Percentiles rank a stretch among this genome's conserved stretches.
phyloP scores from a whole-genome alignment of 2,113 vertebrate species.

The Recurvirostra avosetta region DNA sequence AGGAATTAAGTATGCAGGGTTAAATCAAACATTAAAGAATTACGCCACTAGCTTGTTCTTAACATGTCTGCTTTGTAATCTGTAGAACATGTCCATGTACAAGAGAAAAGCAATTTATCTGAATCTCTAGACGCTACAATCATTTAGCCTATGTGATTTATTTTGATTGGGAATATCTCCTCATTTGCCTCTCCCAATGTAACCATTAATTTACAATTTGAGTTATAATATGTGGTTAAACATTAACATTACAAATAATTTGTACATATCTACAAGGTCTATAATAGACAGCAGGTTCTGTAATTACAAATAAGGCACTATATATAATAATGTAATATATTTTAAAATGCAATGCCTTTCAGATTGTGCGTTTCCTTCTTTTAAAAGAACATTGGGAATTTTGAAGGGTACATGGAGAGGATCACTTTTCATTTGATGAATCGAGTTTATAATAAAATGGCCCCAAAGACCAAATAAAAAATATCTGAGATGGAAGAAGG shows the following conservation, averaged over 20 bases:
- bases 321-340: not conserved
- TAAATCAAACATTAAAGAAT: not conserved
- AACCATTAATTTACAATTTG: not conserved
- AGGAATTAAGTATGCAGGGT: not conserved
- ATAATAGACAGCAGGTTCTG: not conserved
- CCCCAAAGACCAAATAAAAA: constrained; percentile 13
- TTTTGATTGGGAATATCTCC: not conserved
- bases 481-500: constrained; percentile 8
- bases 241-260: not conserved
- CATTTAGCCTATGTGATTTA: not conserved
- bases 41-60: not conserved
- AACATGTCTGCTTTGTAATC: not conserved
- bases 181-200: not conserved
- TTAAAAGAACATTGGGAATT: not conserved
- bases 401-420: not conserved
- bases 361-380: not conserved
- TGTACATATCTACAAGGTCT: not conserved
- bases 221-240: not conserved
- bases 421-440: constrained; percentile 27
- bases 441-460: constrained; percentile 9
- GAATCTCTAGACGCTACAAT: not conserved
- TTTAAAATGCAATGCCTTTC: not conserved
- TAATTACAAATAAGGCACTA: not conserved
- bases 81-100: not conserved
- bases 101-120: not conserved